These are phyloP conservation scores for Ceramica pisi DNA, from an alignment of 2,888 invertebrate species.

Conservation along the genomic window DNA sequence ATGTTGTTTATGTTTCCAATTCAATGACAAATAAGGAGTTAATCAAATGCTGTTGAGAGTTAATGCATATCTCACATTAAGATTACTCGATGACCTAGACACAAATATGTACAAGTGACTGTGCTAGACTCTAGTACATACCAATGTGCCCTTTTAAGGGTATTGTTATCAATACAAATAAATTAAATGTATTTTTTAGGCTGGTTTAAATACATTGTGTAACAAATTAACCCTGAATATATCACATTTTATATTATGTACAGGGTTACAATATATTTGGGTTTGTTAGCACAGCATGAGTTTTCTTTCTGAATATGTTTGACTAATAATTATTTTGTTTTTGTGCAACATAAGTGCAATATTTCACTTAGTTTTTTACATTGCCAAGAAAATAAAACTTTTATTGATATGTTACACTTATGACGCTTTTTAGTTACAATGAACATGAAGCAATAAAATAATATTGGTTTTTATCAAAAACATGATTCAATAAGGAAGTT, in stretches of 20 bases:
- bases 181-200: background rate
- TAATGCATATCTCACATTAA: constrained; percentile 20
- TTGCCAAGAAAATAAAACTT: background rate
- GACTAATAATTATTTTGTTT: no score
- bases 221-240: background rate
- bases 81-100: constrained; percentile 56
- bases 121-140: constrained; percentile 6
- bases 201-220: background rate
- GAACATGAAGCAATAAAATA: background rate
- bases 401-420: background rate
- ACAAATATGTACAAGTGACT: constrained; percentile 37
- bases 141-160: background rate
- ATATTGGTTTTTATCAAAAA: constrained; percentile 12
- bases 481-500: constrained; percentile 41
- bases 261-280: background rate
- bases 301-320: background rate
- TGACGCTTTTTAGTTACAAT: background rate
- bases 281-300: background rate
- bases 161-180: constrained; percentile 10
- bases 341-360: background rate
- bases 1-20: constrained; percentile 14
- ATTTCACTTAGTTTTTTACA: background rate
- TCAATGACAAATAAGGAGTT: constrained; percentile 32
- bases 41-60: constrained; percentile 19
- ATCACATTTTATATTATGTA: background rate